phyloP scores from a whole-genome alignment of 2,888 invertebrate species.

The Tipula helvola region DNA sequence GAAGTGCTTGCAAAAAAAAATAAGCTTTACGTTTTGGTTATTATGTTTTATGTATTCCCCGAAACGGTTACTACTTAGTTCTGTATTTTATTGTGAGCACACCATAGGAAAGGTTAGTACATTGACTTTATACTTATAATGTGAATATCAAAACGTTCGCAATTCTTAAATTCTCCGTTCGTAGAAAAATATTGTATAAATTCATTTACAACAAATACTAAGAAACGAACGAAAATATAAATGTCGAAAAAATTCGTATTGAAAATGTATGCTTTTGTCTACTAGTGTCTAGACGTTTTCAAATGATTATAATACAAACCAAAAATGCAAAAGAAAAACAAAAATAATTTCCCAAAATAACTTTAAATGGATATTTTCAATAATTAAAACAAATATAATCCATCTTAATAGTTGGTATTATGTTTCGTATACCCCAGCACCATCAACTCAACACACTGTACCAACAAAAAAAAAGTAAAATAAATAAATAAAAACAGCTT shows the following conservation, averaged over 20 bases:
- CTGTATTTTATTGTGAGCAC: neutral
- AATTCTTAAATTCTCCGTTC: neutral
- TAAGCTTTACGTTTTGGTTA: neutral
- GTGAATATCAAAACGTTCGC: neutral
- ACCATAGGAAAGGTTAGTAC: neutral
- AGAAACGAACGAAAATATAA: no score
- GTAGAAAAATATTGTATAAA: neutral
- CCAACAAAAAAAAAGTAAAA: no score
- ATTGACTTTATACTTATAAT: neutral
- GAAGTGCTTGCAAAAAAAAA: neutral
- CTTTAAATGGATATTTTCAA: neutral
- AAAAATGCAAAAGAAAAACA: neutral
- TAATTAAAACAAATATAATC: constrained; percentile 4
- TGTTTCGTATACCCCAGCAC: neutral
- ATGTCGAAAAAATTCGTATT: neutral
- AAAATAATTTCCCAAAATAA: neutral
- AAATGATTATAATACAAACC: neutral
- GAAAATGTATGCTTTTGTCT: neutral
- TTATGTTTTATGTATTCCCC: neutral
- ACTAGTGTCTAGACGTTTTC: neutral
- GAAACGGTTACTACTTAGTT: neutral
- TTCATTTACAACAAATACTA: neutral
- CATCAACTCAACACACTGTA: neutral
- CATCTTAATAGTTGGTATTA: neutral
- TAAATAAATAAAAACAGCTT: neutral